Evolutionary conservation across 1,140 invertebrate genomes (phyloP), one percentile per base, ranked within the genome.

Genomic region (Drosophila ficusphila): DNA sequence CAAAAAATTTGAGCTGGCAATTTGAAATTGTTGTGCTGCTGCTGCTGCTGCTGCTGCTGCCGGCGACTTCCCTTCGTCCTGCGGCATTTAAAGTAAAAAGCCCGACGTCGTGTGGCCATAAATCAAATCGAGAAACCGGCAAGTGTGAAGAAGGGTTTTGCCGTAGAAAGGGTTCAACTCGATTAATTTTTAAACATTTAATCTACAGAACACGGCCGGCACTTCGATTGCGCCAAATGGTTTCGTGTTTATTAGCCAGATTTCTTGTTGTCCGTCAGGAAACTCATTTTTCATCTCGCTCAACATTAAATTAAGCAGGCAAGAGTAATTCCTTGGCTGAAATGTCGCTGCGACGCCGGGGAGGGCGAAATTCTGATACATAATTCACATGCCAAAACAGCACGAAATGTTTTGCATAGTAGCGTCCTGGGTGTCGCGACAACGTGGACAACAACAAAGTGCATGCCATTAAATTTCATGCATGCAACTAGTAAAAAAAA

Each of bases 401-500:
- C 74, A 86, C 73, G 81, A 82, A 86, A 86, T 88, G 70, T 75
- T 78, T 82, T 78, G 54, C 76, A 78, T 71, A 58, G 53, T 47
- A 19, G 44, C 52, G 31, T 62, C 27, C 58, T 19, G 60, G 46
- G 52, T 78, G 67, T 68, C 56, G 42, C 60, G 51, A 57, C 79
- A 77, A 47, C 82, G 76, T n/a, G n/a, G n/a, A 81, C 82, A 77
- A 82, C 83, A 89, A 88, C 83, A 88, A 88, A 88, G 78, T 88
- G 82, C 77, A 77, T 75, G 77, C 83, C 83, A 88, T 88, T 88
- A 88, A 88, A 89, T 89, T 89, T 88, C 78, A 88, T 89, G 78
- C 83, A 88, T 77, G 77, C 81, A 88, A 88, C 83, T 85, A 68
- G 76, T 85, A 65, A 25, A 49, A 29, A 47, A 73, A 41, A 48